phyloP scores from a whole-genome alignment of 23 tunicate species.

The Oikopleura vanhoeffeni region DNA sequence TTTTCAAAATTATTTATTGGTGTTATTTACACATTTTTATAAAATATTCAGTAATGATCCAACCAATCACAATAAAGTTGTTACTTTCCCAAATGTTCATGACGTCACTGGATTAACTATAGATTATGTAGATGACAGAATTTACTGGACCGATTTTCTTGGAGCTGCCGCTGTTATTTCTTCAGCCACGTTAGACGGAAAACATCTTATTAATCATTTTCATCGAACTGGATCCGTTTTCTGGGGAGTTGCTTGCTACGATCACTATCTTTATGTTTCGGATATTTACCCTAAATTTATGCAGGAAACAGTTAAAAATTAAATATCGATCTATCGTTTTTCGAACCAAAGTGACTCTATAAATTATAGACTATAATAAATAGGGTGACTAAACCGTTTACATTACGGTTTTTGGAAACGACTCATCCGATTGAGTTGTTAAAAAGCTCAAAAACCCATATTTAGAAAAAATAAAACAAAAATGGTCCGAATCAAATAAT shows the following conservation, averaged over 20 bases:
- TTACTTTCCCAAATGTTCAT: constrained; percentile 30
- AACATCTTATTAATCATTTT: not conserved
- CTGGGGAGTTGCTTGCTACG: constrained; percentile 11
- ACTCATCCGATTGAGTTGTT: too few species aligned
- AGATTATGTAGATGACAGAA: constrained; percentile 49
- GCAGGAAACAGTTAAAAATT: too few species aligned
- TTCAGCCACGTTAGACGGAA: not conserved
- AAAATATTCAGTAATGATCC: constrained; percentile 30
- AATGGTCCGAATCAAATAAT: too few species aligned
- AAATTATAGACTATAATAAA: too few species aligned
- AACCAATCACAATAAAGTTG: constrained; percentile 20
- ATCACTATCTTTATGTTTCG: not conserved
- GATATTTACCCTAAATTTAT: constrained; percentile 6
- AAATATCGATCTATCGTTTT: too few species aligned
- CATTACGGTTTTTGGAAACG: too few species aligned
- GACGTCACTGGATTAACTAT: constrained; percentile 66
- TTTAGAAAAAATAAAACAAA: too few species aligned
- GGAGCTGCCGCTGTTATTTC: constrained; percentile 5
- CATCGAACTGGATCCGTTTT: constrained; percentile 13
- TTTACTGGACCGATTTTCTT: constrained; percentile 12
- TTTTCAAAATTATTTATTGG: too few species aligned
- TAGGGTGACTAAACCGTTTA: too few species aligned
- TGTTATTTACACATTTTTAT: too few species aligned
- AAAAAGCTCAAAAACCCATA: too few species aligned
- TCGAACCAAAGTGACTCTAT: too few species aligned